Evolutionary conservation across 2,888 invertebrate species (phyloP).

Genomic region (Meteorus colon): DNA sequence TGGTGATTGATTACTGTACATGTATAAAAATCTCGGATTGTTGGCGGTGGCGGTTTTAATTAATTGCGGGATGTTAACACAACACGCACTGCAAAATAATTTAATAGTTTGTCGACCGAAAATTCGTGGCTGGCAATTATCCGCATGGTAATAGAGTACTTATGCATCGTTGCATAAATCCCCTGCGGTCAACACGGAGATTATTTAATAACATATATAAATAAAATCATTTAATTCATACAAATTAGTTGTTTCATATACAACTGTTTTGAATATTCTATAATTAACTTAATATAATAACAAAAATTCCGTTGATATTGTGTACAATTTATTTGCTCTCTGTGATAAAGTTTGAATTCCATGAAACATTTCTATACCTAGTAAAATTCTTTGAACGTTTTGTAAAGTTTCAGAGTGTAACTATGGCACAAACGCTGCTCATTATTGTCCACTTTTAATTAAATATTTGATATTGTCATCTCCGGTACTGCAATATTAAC

Average conservation of each 20-base stretch:
- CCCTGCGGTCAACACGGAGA: not conserved
- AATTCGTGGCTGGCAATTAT: conserved; percentile 1
- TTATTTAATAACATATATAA: conserved; percentile 5
- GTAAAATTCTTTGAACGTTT: not conserved
- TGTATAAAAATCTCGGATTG: conserved; percentile 13
- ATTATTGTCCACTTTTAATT: not conserved
- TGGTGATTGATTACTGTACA: not conserved
- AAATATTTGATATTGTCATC: not conserved
- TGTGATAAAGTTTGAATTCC: not conserved
- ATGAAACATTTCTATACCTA: not conserved
- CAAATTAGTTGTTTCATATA: not conserved
- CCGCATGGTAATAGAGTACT: conserved; percentile 6
- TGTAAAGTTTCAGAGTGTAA: not conserved
- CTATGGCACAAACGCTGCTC: not conserved
- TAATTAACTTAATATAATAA: not conserved
- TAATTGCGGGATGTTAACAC: not conserved
- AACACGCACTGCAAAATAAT: conserved; percentile 3
- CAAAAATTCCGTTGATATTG: not conserved
- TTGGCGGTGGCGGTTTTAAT: conserved; percentile 24
- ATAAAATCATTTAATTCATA: not conserved
- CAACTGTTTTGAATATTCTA: not conserved
- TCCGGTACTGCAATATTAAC: not conserved
- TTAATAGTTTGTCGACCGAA: conserved; percentile 13
- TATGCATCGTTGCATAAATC: not conserved
- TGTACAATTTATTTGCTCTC: not conserved